phyloP scores from a whole-genome alignment of 30 jellyfish, hydroid and myxozoan genomes.

The Hydractinia echinata region DNA sequence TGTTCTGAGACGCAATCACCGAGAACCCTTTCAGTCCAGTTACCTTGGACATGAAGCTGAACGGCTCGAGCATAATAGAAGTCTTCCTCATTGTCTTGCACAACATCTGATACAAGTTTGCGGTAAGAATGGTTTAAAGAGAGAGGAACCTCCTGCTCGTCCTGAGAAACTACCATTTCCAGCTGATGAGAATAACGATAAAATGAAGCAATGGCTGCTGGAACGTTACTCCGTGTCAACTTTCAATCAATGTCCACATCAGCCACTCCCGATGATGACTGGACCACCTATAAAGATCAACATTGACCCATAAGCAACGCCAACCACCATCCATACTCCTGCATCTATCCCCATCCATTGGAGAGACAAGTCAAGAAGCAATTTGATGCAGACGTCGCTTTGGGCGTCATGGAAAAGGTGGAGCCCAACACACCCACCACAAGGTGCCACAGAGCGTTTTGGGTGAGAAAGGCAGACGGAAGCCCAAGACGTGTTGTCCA shows the following conservation, averaged over 20 bases:
- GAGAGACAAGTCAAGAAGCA: conserved; percentile 32
- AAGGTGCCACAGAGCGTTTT: conserved; percentile 39
- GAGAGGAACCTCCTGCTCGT: conserved; percentile 29
- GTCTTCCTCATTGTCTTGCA: too few species aligned
- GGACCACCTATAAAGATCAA: conserved; percentile 26
- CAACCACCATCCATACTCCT: conserved; percentile 40
- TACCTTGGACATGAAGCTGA: too few species aligned
- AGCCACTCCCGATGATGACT: conserved; percentile 41
- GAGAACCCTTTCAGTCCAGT: too few species aligned
- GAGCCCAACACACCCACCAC: conserved; percentile 35
- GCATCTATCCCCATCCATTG: conserved; percentile 36
- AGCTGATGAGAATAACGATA: conserved; percentile 22
- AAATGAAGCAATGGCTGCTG: conserved; percentile 33
- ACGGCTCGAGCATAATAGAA: too few species aligned
- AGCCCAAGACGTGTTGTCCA: conserved; percentile 27
- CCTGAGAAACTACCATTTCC: conserved; percentile 23
- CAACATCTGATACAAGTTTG: too few species aligned
- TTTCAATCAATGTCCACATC: conserved; percentile 41
- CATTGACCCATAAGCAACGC: conserved; percentile 25
- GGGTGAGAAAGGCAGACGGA: conserved; percentile 7
- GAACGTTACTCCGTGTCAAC: conserved; percentile 25
- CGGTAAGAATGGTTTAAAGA: not conserved
- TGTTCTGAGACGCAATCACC: too few species aligned
- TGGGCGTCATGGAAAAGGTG: conserved; percentile 35
- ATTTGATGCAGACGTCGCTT: conserved; percentile 15